Evolutionary conservation across 1,140 invertebrate genomes (phyloP), one percentile per base, ranked within the genome.

Genomic region (Steinernema feltiae): DNA sequence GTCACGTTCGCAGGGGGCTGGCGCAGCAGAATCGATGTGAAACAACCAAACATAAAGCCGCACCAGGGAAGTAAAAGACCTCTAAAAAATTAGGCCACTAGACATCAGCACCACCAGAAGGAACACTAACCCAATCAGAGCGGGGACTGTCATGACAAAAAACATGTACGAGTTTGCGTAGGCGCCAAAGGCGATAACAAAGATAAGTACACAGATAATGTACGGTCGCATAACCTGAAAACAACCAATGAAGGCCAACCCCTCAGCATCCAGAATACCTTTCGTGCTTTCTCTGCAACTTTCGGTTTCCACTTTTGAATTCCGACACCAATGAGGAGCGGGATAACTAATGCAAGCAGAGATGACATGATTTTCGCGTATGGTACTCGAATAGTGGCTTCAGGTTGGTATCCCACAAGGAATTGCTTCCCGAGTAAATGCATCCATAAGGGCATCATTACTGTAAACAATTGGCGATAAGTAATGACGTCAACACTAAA

Each of bases 381-480:
- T 0, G 95, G 95, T 27, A 97, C 91, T 30, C 86, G 87, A 1
- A 94, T 91, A 74, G 90, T 89, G 0, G 89, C 87, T 82, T 76
- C n/a, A 0, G 76, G 53, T 15, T 76, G 35, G 31, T 84, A 80
- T 15, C 77, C 79, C 24, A 94, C 93, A n/a, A 96, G 91, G 24
- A 91, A 88, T 35, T 76, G 75, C 78, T 89, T 90, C 0, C 94
- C 95, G n/a, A 98, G 89, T 0, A 93, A 93, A 83, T 95, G 93
- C n/a, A 95, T 88, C 95, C 95, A 98, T 0, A 94, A 85, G 0
- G 95, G 95, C 90, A 98, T 95, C 88, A 95, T 92, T n/a, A 88
- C 93, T 94, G 87, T 3, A 89, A 89, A 78, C 70, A 70, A 78
- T n/a, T n/a, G n/a, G n/a, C 77, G 85, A 76, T 83, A 84, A 84